Conservation (phyloP, 1,140 invertebrate species). For the Danaus plexippus region DNA sequence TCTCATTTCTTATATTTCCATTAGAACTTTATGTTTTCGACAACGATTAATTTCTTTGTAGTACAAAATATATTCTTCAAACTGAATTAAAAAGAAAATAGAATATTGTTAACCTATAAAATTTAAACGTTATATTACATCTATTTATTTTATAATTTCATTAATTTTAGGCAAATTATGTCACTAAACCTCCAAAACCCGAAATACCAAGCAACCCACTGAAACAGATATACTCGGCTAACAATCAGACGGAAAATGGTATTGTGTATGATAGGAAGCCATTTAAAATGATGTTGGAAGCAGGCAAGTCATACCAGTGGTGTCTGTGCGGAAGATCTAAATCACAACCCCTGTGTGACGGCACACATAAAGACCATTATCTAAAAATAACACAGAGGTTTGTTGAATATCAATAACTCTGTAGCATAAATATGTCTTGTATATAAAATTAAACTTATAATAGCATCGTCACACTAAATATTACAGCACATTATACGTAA, state of each 20-base stretch:
- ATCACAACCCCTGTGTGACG: constrained; percentile 95
- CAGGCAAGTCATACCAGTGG: constrained; percentile 92
- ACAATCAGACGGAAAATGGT: constrained; percentile 78
- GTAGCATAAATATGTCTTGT: no score
- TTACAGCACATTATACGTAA: no score
- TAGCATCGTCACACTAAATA: no score
- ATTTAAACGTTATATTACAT: no score
- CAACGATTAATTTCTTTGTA: not conserved
- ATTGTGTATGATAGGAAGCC: constrained; percentile 90
- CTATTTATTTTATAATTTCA: not conserved
- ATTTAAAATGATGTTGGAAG: constrained; percentile 82
- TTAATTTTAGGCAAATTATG: constrained; percentile 34
- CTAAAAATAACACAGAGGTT: constrained; percentile 79
- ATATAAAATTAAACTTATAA: no score
- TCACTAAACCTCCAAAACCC: constrained; percentile 53
- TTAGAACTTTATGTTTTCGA: not conserved
- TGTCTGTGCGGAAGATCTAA: constrained; percentile 95
- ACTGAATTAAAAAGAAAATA: no score
- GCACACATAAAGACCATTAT: constrained; percentile 84
- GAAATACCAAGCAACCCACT: constrained; percentile 78
- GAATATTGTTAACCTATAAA: no score
- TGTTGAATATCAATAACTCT: not conserved
- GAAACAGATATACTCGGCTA: constrained; percentile 73
- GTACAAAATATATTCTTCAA: no score
- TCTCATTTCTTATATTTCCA: not conserved